Percentiles rank a stretch among this genome's conserved stretches.
phyloP scores from a whole-genome alignment of 2,888 invertebrate species.

The Machimus rusticus region DNA sequence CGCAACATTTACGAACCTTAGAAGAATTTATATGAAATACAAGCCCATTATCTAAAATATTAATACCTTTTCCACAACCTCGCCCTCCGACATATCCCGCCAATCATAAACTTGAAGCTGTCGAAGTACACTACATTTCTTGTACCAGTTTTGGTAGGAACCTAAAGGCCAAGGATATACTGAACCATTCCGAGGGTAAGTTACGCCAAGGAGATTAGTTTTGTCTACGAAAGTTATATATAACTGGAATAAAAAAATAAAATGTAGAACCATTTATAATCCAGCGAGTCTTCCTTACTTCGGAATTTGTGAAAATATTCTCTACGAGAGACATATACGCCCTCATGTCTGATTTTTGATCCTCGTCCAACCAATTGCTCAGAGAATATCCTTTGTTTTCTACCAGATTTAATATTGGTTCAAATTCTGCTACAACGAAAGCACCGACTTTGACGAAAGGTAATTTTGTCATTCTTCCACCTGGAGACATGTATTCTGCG shows the following conservation, averaged over 20 bases:
- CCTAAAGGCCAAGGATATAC: slow-evolving; percentile 95
- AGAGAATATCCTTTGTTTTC: slow-evolving; percentile 83
- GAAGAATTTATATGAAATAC: background rate
- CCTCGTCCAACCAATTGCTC: slow-evolving; percentile 73
- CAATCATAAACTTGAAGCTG: slow-evolving; percentile 82
- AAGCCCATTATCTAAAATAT: background rate
- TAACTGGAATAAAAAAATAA: slow-evolving; percentile 63
- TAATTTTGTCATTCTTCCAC: slow-evolving; percentile 75
- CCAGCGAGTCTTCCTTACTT: slow-evolving; percentile 65
- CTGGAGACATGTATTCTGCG: slow-evolving; percentile 97
- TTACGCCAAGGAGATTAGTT: slow-evolving; percentile 80
- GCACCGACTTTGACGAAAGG: slow-evolving; percentile 93
- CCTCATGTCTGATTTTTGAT: slow-evolving; percentile 88
- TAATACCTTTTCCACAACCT: slow-evolving; percentile 75
- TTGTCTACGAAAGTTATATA: slow-evolving; percentile 89
- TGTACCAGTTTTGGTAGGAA: slow-evolving; percentile 79
- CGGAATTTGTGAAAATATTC: slow-evolving; percentile 88
- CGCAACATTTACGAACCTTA: slow-evolving; percentile 73
- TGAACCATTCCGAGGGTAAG: slow-evolving; percentile 83
- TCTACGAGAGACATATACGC: slow-evolving; percentile 93
- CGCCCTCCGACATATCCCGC: slow-evolving; percentile 79
- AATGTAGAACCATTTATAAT: background rate
- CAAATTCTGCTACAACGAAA: slow-evolving; percentile 88
- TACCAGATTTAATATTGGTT: slow-evolving; percentile 89
- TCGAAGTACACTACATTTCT: slow-evolving; percentile 73